phyloP scores from a whole-genome alignment of 2,113 vertebrate species.

The Spea bombifrons region DNA sequence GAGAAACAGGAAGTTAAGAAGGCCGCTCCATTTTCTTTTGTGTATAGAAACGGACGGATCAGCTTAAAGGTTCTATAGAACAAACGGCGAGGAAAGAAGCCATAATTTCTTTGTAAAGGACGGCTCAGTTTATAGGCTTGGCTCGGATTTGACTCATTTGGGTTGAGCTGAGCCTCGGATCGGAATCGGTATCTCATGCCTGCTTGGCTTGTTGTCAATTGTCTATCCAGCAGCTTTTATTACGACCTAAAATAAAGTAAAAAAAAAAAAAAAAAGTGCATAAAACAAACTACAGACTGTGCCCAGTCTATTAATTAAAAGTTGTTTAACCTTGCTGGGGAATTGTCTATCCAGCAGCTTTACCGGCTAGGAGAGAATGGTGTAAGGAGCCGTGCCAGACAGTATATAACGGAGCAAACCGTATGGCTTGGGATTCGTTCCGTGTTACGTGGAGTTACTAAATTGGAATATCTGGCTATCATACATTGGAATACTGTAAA shows the following conservation, averaged over 20 bases:
- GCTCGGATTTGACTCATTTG: background rate
- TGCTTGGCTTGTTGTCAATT: background rate
- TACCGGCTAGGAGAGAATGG: background rate
- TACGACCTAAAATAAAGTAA: background rate
- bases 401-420: too few relatives aligned
- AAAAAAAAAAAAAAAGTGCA: background rate
- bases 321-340: background rate
- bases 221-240: slow-evolving; percentile 1
- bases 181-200: background rate
- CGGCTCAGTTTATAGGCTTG: background rate
- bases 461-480: too few relatives aligned
- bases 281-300: background rate
- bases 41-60: too few relatives aligned
- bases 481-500: too few relatives aligned
- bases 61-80: too few relatives aligned
- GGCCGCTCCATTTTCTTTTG: too few relatives aligned
- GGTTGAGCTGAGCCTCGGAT: background rate
- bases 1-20: too few relatives aligned
- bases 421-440: too few relatives aligned
- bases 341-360: background rate
- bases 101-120: background rate
- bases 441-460: too few relatives aligned
- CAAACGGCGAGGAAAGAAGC: too few relatives aligned
- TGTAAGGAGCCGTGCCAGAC: too few relatives aligned
- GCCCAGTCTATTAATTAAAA: background rate